These are phyloP conservation scores for Bombus balteatus DNA, from an alignment of 1,140 invertebrate species.

Conservation along the genomic window DNA sequence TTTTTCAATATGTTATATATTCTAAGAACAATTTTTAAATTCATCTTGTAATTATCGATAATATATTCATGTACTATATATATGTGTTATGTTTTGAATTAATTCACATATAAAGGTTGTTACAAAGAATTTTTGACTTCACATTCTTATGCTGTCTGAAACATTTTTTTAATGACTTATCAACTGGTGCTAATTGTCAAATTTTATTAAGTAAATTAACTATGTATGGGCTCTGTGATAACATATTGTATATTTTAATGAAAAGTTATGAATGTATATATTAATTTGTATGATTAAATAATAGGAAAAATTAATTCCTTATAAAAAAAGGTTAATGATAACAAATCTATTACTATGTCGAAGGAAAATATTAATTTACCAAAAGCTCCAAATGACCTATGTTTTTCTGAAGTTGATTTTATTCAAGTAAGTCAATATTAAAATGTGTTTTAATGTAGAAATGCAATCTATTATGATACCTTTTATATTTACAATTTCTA, in stretches of 20 bases:
- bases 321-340: neutral
- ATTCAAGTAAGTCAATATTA: conserved; percentile 69
- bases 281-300: neutral
- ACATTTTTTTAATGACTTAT: too few species aligned
- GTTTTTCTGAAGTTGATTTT: conserved; percentile 79
- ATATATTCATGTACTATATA: neutral
- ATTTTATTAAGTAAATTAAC: too few species aligned
- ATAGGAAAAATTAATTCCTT: neutral
- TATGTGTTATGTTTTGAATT: too few species aligned
- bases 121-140: too few species aligned
- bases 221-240: too few species aligned
- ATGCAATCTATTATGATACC: conserved; percentile 1
- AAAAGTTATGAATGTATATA: neutral
- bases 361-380: conserved; percentile 75
- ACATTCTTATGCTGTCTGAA: too few species aligned
- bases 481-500: conserved; percentile 72
- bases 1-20: neutral
- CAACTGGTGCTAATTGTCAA: too few species aligned
- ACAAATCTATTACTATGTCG: conserved; percentile 66
- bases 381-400: conserved; percentile 79
- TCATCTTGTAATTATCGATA: neutral
- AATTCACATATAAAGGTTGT: too few species aligned
- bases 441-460: neutral
- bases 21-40: neutral
- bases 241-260: neutral